A percentile compares a stretch with the other conserved stretches of the same genome.
Conservation (phyloP, 1,140 invertebrate genomes). For the Zaprionus davidi region DNA sequence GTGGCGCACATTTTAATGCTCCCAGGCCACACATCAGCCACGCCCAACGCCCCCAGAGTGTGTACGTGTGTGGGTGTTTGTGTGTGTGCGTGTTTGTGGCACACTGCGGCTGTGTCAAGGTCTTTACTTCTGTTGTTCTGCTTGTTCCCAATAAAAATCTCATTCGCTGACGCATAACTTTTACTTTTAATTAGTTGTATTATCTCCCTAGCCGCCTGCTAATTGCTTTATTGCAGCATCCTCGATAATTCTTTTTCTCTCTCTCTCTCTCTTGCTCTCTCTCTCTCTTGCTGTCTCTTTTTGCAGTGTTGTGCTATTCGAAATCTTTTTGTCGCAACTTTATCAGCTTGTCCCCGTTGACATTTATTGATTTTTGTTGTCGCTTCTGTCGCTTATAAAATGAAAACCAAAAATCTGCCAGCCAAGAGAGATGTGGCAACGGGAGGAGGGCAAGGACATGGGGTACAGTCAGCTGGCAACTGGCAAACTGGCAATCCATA, state of each 20-base stretch:
- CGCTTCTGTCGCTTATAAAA: conserved; percentile 56
- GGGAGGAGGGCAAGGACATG: background rate
- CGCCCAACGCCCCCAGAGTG: conserved; percentile 23
- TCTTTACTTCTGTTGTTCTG: conserved; percentile 24
- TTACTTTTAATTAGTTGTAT: conserved; percentile 83
- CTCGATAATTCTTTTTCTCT: conserved; percentile 32
- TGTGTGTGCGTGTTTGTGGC: background rate
- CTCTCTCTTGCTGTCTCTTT: conserved; percentile 28
- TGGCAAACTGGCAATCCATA: conserved; percentile 74
- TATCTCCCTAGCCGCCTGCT: conserved; percentile 79
- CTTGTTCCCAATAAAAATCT: conserved; percentile 77
- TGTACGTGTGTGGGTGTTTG: conserved; percentile 9
- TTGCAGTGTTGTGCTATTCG: conserved; percentile 50
- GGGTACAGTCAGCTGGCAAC: conserved; percentile 66
- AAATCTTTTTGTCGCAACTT: conserved; percentile 80
- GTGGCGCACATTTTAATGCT: conserved; percentile 68
- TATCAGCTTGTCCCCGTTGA: conserved; percentile 74
- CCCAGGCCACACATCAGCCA: conserved; percentile 62
- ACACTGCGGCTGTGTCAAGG: conserved; percentile 22
- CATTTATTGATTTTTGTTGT: conserved; percentile 74
- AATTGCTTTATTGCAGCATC: conserved; percentile 74
- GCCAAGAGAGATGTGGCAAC: conserved; percentile 2
- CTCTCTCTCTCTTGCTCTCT: background rate
- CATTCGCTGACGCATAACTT: conserved; percentile 82
- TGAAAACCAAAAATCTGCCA: conserved; percentile 75